Percentiles rank a stretch among this genome's conserved stretches.
phyloP scores from a whole-genome alignment of 2,113 vertebrate genomes.

The Chionodraco myersi region DNA sequence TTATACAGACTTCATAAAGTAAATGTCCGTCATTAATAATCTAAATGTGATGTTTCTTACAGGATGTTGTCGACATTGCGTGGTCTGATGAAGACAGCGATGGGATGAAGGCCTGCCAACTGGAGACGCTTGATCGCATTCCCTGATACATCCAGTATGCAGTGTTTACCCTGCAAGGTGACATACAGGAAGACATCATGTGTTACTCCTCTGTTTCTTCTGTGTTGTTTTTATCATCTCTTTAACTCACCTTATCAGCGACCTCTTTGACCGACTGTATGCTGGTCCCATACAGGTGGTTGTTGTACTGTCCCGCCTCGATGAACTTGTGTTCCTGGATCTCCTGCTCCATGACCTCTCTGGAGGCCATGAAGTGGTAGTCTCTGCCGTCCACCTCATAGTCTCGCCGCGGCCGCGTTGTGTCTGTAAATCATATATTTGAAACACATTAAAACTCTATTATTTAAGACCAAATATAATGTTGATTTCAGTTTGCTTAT shows the following conservation, averaged over 20 bases:
- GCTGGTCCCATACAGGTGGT: constrained; percentile 97
- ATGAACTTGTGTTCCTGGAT: constrained; percentile 99
- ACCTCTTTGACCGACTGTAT: constrained; percentile 96
- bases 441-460: neutral
- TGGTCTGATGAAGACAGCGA: constrained; percentile 96
- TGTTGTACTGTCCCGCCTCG: constrained; percentile 98
- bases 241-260: constrained; percentile 91
- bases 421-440: constrained; percentile 83
- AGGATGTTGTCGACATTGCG: constrained; percentile 95
- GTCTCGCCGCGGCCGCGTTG: constrained; percentile 95
- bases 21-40: too few relatives aligned
- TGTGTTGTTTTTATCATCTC: neutral
- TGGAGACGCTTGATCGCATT: constrained; percentile 98
- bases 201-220: neutral
- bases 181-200: neutral
- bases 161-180: constrained; percentile 92
- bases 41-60: constrained; percentile 81
- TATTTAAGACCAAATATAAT: neutral
- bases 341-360: constrained; percentile 98
- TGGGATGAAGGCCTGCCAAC: constrained; percentile 92
- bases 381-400: constrained; percentile 97
- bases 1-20: too few relatives aligned
- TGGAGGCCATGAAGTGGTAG: constrained; percentile 97
- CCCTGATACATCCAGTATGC: constrained; percentile 98
- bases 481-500: too few relatives aligned